phyloP scores from a whole-genome alignment of 2,113 vertebrate genomes.

The Salvelinus fontinalis region DNA sequence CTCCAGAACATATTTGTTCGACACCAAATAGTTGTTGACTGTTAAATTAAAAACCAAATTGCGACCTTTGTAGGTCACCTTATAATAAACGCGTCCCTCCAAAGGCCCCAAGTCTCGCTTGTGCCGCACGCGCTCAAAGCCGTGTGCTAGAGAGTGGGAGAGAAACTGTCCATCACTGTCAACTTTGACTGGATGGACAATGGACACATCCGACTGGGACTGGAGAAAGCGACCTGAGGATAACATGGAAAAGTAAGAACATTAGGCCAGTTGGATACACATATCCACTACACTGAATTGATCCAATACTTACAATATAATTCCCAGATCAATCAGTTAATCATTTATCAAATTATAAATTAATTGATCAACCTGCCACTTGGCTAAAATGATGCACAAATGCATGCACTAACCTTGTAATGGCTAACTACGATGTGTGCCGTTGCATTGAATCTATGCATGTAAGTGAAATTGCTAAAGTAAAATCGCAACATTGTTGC shows the following conservation, averaged over 20 bases:
- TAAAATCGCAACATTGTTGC: neutral
- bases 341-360: no score
- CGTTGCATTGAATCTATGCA: conserved; percentile 3
- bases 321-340: no score
- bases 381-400: neutral
- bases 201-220: conserved; percentile 69
- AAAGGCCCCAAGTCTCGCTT: conserved; percentile 70
- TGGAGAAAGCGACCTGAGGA: conserved; percentile 74
- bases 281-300: no score
- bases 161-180: conserved; percentile 79
- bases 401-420: neutral
- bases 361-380: no score
- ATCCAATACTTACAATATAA: no score
- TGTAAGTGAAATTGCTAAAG: neutral
- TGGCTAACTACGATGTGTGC: neutral
- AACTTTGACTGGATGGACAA: conserved; percentile 83
- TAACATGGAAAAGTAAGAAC: conserved; percentile 5
- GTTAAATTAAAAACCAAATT: conserved; percentile 87
- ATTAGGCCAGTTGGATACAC: neutral
- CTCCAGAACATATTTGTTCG: conserved; percentile 84
- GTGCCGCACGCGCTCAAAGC: conserved; percentile 58
- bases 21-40: conserved; percentile 76
- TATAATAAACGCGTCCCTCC: conserved; percentile 79
- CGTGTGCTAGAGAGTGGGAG: conserved; percentile 79
- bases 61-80: conserved; percentile 73